Evolutionary conservation across 2,797 vertebrate genomes (phyloP).

Genomic region (Pseudochromis fuscus): DNA sequence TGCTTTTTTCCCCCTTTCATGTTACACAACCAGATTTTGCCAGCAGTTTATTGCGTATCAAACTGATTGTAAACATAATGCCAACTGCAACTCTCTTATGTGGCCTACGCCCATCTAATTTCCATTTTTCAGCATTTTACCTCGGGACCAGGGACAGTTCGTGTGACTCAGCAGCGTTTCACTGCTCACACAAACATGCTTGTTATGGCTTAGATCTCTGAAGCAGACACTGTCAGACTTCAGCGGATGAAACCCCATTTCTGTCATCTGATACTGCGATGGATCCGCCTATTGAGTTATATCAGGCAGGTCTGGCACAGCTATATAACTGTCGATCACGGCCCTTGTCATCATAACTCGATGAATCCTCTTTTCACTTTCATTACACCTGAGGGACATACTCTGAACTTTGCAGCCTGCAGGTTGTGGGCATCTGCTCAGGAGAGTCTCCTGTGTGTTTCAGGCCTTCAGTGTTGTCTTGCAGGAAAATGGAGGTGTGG

Average conservation of each 20-base stretch:
- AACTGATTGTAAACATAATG: conserved; percentile 21
- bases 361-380: conserved; percentile 24
- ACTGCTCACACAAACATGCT: conserved; percentile 57
- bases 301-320: conserved; percentile 26
- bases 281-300: conserved; percentile 46
- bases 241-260: conserved; percentile 47
- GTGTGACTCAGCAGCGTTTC: conserved; percentile 66
- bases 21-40: conserved; percentile 52
- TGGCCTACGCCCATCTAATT: conserved; percentile 13
- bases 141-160: conserved; percentile 38
- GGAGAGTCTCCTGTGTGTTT: conserved; percentile 17
- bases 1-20: conserved; percentile 32
- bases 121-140: conserved; percentile 14
- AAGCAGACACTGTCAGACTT: conserved; percentile 45
- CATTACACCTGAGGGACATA: conserved; percentile 20
- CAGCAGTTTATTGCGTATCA: conserved; percentile 35
- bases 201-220: conserved; percentile 34
- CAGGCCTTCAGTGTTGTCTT: conserved; percentile 31
- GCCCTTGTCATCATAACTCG: conserved; percentile 18
- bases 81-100: conserved; percentile 23
- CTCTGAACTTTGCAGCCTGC: conserved; percentile 29
- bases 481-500: conserved; percentile 37
- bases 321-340: conserved; percentile 15
- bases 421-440: conserved; percentile 44
- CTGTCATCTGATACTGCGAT: conserved; percentile 62